phyloP scores from a whole-genome alignment of 1,140 invertebrate genomes.

The Brachionus asplanchnoidis region DNA sequence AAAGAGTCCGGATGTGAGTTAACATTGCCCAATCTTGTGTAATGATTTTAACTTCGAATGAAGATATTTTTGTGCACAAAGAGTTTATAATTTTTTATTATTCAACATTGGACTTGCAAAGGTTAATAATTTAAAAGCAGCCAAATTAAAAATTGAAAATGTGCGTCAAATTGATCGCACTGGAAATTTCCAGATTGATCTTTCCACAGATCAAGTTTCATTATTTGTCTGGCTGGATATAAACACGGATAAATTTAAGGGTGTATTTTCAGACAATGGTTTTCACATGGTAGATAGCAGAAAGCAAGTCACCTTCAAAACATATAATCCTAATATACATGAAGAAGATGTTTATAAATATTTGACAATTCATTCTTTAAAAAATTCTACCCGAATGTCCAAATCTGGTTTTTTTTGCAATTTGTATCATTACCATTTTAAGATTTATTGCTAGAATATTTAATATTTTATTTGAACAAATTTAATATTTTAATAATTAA shows the following conservation, averaged over 20 bases:
- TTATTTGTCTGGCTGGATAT: slow-evolving; percentile 66
- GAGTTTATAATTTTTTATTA: slow-evolving; percentile 28
- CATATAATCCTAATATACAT: background rate
- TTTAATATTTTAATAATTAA: too few relatives aligned
- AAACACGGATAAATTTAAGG: slow-evolving; percentile 49
- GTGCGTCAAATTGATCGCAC: background rate
- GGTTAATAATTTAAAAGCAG: background rate
- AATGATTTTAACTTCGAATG: background rate
- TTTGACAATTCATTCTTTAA: background rate
- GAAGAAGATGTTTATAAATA: background rate
- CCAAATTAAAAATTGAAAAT: background rate
- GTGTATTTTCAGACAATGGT: slow-evolving; percentile 66
- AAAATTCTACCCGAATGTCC: background rate
- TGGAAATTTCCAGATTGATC: slow-evolving; percentile 44
- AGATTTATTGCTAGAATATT: background rate
- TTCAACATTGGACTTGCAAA: background rate
- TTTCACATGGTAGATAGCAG: slow-evolving; percentile 56
- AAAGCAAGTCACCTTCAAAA: background rate
- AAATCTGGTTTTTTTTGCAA: background rate
- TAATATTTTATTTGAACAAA: background rate
- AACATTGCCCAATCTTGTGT: background rate
- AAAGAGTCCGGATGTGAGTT: background rate
- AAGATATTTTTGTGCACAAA: background rate
- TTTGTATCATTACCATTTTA: background rate
- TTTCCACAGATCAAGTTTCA: slow-evolving; percentile 59